These are phyloP conservation scores for Phaethornis superciliosus DNA, from an alignment of 2,113 vertebrate species.

Conservation along the genomic window DNA sequence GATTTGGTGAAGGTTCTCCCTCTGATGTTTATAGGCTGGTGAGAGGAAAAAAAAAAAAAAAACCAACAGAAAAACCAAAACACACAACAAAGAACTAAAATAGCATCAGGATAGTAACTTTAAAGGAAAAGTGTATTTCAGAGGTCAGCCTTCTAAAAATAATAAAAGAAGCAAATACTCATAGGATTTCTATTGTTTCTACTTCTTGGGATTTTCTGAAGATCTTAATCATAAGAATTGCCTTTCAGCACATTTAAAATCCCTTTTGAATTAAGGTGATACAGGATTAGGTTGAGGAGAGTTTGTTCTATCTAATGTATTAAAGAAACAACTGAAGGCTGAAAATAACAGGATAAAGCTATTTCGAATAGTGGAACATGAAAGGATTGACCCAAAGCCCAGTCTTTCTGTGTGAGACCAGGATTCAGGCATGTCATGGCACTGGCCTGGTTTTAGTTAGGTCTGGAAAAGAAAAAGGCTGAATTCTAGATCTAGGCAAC, in stretches of 20 bases:
- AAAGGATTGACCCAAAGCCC: background rate
- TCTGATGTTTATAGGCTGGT: background rate
- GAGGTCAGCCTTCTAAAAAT: background rate
- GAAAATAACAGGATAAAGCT: background rate
- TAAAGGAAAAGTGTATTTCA: background rate
- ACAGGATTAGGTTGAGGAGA: background rate
- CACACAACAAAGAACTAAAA: background rate
- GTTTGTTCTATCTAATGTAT: background rate
- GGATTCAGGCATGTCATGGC: background rate
- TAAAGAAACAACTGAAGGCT: background rate
- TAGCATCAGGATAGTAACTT: background rate
- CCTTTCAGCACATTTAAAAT: background rate
- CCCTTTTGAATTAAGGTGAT: background rate
- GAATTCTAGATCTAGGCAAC: background rate
- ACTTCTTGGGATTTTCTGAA: background rate
- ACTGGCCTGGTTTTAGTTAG: background rate
- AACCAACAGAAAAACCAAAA: too few species aligned
- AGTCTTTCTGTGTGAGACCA: background rate
- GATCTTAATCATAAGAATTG: background rate
- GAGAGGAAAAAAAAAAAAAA: fast-evolving
- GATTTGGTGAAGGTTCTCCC: background rate
- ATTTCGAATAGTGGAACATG: background rate
- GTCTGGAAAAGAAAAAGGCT: background rate
- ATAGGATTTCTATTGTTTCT: background rate
- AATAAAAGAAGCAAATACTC: background rate